Percentiles rank a stretch among this genome's conserved stretches.
Evolutionary conservation across 2,113 vertebrate genomes (phyloP).

Genomic region (Prochilodus magdalenae): DNA sequence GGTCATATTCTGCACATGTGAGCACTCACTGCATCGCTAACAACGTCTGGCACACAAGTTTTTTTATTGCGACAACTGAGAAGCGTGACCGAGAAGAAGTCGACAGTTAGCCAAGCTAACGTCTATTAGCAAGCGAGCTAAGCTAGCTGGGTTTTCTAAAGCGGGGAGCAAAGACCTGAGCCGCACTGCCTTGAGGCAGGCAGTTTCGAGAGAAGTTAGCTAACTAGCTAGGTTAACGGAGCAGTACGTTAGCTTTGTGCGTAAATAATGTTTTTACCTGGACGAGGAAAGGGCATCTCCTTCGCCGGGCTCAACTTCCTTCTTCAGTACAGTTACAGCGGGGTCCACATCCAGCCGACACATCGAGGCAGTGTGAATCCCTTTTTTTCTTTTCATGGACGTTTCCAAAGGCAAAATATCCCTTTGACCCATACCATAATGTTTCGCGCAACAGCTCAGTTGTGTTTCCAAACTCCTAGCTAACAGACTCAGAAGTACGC

Average conservation of each 20-base stretch:
- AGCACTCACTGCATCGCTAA: neutral
- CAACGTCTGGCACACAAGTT: neutral
- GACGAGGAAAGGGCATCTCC: conserved; percentile 57
- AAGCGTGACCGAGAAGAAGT: neutral
- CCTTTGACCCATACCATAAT: conserved; percentile 60
- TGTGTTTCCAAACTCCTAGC: conserved; percentile 5
- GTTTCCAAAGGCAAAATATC: conserved; percentile 42
- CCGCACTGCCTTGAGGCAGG: too few relatives aligned
- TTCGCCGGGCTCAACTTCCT: conserved; percentile 54
- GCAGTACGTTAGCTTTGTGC: neutral
- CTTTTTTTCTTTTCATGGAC: conserved; percentile 57
- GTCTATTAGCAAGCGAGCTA: neutral
- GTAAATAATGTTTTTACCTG: conserved; percentile 48
- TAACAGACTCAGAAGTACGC: neutral
- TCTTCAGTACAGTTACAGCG: conserved; percentile 49
- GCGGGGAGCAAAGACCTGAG: too few relatives aligned
- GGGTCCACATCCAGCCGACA: conserved; percentile 60
- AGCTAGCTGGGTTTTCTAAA: too few relatives aligned
- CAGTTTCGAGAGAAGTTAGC: neutral
- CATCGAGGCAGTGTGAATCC: conserved; percentile 45
- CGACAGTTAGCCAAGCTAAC: neutral
- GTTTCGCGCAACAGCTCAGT: neutral
- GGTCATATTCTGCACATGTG: neutral
- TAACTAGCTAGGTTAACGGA: neutral
- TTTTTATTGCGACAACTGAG: neutral